These are phyloP conservation scores for Apantesis nais DNA, from an alignment of 2,888 invertebrate genomes.

Conservation along the genomic window DNA sequence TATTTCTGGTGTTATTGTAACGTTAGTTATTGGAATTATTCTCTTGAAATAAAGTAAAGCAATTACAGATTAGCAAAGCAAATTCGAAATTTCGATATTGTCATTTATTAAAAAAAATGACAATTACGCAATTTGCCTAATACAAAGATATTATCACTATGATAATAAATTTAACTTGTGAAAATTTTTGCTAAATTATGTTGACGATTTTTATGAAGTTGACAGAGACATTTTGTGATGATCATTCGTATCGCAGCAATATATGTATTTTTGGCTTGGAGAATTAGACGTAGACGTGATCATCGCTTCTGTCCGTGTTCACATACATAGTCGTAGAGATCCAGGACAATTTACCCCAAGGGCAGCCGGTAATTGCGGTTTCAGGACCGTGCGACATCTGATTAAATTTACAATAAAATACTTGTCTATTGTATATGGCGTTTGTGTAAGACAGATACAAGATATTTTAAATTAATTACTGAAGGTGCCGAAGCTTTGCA, in stretches of 20 bases:
- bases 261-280: neutral
- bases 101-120: no score
- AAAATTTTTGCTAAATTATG: neutral
- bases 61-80: neutral
- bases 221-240: neutral
- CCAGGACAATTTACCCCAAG: neutral
- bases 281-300: neutral
- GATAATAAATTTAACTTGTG: neutral
- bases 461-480: no score
- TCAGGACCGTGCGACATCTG: neutral
- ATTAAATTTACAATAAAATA: neutral
- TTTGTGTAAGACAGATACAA: no score
- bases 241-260: neutral
- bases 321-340: neutral
- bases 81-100: no score
- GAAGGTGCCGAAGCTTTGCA: no score
- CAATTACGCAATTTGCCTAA: no score
- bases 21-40: neutral
- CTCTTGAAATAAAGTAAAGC: no score
- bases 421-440: neutral
- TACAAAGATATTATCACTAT: neutral
- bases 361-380: neutral
- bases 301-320: neutral
- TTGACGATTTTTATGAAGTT: neutral
- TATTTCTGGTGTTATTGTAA: no score